Base-by-base conservation (phyloP, 2,113 vertebrate species). In the Grammomys dolichurus region DNA sequence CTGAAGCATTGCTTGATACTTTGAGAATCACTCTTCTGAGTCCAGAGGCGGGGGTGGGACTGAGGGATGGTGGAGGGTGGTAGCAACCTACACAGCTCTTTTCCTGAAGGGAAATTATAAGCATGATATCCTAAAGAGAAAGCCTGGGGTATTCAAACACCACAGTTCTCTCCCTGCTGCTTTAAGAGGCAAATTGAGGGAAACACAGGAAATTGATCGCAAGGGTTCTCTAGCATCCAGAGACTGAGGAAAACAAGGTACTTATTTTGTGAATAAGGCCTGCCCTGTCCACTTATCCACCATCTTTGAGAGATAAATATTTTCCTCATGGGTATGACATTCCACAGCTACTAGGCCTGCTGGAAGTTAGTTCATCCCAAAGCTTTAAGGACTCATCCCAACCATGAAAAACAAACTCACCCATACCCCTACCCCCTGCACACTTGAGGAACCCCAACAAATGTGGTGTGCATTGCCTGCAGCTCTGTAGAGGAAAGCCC, bases 101-200 rank as follows among this genome's bases (percentile, higher is more conserved):
- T 19, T 73, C 40, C 36, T 46, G 43, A 19, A 92, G 40, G 82
- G 20, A 16, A 54, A 16, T 1, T 7, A 1, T 1, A 67, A 12
- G 5, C 0, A 17, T 10, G 4, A 0, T 7, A 9, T 22, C n/a
- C 3, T 11, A 33, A 85, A 1, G 13, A 16, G 4, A 48, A 17
- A 40, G 36, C 31, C 81, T 26, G 7, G 24, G 14, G 19, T 60
- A 26, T 40, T 43, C 16, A 33, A 14, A 4, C 9, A 19, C 31
- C 28, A 24, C 1, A 1, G 10, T 7, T 78, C 4, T 12, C 22
- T 58, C 31, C 67, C 10, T 43, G 77, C 28, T 40, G 4, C 76
- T 84, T 54, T 46, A 10, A 65, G 36, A 86, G 65, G 78, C 22
- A 43, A 69, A 88, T 40, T 12, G 58, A 69, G 51, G 20, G 14